Evolutionary conservation across 2,113 vertebrate species (phyloP).

Genomic region (Proterorhinus semilunaris): DNA sequence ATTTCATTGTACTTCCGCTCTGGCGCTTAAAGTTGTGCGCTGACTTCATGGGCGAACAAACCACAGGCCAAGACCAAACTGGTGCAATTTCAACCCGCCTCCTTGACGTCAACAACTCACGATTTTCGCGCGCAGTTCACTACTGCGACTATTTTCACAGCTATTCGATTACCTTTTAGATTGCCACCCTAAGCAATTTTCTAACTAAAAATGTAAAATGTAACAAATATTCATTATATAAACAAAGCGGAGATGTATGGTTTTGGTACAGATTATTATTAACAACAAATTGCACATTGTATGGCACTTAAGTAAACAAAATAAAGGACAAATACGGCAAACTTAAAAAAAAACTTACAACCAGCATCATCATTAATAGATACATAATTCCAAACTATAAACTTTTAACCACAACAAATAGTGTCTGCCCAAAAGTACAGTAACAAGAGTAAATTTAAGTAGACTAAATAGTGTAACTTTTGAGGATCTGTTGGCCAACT

Average conservation of each 20-base stretch:
- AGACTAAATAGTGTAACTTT: too few relatives aligned
- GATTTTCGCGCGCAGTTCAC: conserved; percentile 65
- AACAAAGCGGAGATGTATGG: too few relatives aligned
- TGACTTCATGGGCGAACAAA: conserved; percentile 17
- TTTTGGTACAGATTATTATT: neutral
- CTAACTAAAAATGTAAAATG: too few relatives aligned
- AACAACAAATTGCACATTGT: neutral
- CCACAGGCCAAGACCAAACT: conserved; percentile 7
- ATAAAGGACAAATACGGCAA: neutral
- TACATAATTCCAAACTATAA: neutral
- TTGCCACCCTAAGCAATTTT: too few relatives aligned
- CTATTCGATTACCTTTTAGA: too few relatives aligned
- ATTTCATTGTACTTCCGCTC: conserved; percentile 45
- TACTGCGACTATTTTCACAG: neutral
- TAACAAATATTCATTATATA: too few relatives aligned
- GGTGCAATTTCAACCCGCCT: conserved; percentile 25
- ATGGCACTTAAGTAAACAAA: neutral
- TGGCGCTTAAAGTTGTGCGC: neutral
- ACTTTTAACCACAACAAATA: conserved; percentile 1
- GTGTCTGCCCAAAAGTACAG: too few relatives aligned
- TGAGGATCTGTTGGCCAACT: too few relatives aligned
- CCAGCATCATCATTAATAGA: neutral
- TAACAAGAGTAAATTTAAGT: too few relatives aligned
- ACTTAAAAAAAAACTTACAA: neutral
- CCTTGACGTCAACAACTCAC: conserved; percentile 38